Base-by-base conservation (phyloP, 2,113 vertebrate genomes). In the Chunga burmeisteri region DNA sequence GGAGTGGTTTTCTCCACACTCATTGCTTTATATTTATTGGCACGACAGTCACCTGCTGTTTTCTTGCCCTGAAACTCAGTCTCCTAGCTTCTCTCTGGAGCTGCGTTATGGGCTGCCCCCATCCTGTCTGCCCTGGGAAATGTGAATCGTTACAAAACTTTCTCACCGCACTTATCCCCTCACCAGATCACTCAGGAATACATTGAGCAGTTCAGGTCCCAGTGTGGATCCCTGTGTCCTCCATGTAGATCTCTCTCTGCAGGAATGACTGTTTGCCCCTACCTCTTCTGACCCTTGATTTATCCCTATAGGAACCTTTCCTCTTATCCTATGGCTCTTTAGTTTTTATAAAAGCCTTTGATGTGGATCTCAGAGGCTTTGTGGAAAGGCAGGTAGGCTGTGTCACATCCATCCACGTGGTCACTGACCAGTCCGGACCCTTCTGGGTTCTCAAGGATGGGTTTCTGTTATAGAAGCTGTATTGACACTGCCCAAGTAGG, bases 321-420 rank as follows among this genome's bases (percentile, higher is more conserved):
- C 15, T 74, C 55, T 66, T 42, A 47, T 29, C 34, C 29, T 15
- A 3, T 44, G 66, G 26, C 50, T 61, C 29, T 59, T 49, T 13
- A 40, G 27, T 23, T 55, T 58, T n/a, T 65, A 7, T 40, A 47
- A 59, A 78, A 74, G 32, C 50, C 50, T 65, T 70, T 42, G 34
- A 29, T 61, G 71, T 82, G 50, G 71, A 38, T 56, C 36, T 73
- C 26, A 4, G 50, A 52, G 46, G 7, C 47, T 44, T 56, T 56
- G 16, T n/a, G 88, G 73, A 32, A 63, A 40, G 52, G n/a, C 58
- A 38, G 25, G 13, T 23, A 10, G 44, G 58, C 52, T 91, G 50
- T 65, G 79, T 32, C 83, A 32, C 30, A 15, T 55, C 55, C 2
- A 0, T 55, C 38, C 44, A 5, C 0, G 0, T 30, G 29, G 15